A percentile compares a stretch with the other conserved stretches of the same genome.
Evolutionary conservation across 2,113 vertebrate species (phyloP).

Genomic region (Mustelus asterias): DNA sequence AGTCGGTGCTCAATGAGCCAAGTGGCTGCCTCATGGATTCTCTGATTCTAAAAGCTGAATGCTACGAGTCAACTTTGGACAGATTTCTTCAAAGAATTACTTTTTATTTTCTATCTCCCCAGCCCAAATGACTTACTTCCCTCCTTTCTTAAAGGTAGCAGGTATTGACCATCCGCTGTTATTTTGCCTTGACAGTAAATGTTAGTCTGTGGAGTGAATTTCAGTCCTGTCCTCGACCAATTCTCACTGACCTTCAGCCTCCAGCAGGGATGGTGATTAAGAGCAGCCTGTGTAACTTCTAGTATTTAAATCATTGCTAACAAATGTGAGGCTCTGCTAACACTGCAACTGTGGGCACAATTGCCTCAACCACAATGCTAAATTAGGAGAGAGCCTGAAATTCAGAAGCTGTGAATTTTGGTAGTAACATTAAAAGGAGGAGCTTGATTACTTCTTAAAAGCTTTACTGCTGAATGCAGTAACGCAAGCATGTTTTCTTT

Average conservation of each 20-base stretch:
- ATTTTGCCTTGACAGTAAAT: background rate
- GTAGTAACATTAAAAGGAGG: background rate
- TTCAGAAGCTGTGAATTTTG: background rate
- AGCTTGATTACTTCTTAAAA: background rate
- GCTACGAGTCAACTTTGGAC: background rate
- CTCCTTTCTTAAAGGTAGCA: background rate
- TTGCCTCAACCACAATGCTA: background rate
- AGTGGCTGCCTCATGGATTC: no score
- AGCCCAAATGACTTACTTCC: background rate
- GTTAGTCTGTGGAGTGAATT: background rate
- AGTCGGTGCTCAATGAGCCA: no score
- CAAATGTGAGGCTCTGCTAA: background rate
- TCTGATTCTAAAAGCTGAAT: no score
- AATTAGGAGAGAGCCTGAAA: background rate
- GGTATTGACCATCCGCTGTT: background rate
- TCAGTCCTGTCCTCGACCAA: background rate
- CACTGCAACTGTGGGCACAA: background rate
- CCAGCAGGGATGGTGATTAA: background rate
- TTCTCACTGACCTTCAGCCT: background rate
- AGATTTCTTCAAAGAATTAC: background rate
- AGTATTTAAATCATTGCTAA: background rate
- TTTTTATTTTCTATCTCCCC: background rate
- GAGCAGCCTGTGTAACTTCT: background rate
- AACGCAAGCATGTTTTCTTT: background rate
- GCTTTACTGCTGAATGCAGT: background rate